phyloP scores from a whole-genome alignment of 2,888 invertebrate genomes.

The Brachyptera risi region DNA sequence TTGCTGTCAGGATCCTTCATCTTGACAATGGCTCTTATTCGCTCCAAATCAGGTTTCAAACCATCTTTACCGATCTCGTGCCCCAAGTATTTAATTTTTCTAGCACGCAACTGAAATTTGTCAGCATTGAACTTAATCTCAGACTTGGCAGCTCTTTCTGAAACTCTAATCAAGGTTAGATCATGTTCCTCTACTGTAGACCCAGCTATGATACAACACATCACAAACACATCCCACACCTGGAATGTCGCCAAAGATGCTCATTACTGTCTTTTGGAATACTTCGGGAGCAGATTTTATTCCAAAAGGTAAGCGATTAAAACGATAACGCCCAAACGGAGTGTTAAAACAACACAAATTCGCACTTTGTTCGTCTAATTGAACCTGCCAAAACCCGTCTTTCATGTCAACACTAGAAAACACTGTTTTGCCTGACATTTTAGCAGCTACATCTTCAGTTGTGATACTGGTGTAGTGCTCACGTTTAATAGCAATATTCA shows the following conservation, averaged over 20 bases:
- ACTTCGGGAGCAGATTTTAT: slow-evolving; percentile 27
- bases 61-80: background rate
- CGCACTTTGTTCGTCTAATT: slow-evolving; percentile 18
- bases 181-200: slow-evolving; percentile 26
- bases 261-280: slow-evolving; percentile 22
- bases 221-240: slow-evolving; percentile 26
- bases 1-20: background rate
- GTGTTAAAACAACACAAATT: slow-evolving; percentile 26
- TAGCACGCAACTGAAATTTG: background rate
- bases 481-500: slow-evolving; percentile 14
- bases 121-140: slow-evolving; percentile 21
- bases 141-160: background rate
- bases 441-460: background rate
- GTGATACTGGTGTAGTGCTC: background rate
- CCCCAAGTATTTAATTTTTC: slow-evolving; percentile 1
- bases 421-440: background rate
- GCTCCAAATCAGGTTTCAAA: slow-evolving; percentile 1
- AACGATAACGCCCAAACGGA: slow-evolving; percentile 24
- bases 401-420: slow-evolving; percentile 26
- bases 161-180: slow-evolving; percentile 15
- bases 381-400: slow-evolving; percentile 25
- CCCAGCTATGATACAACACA: slow-evolving; percentile 29
- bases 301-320: slow-evolving; percentile 27
- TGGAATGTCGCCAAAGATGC: slow-evolving; percentile 26
- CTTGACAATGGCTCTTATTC: background rate